A percentile compares a stretch with the other conserved stretches of the same genome.
These are phyloP conservation scores for Manis javanica DNA, from an alignment of 2,797 vertebrate species.

Conservation along the genomic window DNA sequence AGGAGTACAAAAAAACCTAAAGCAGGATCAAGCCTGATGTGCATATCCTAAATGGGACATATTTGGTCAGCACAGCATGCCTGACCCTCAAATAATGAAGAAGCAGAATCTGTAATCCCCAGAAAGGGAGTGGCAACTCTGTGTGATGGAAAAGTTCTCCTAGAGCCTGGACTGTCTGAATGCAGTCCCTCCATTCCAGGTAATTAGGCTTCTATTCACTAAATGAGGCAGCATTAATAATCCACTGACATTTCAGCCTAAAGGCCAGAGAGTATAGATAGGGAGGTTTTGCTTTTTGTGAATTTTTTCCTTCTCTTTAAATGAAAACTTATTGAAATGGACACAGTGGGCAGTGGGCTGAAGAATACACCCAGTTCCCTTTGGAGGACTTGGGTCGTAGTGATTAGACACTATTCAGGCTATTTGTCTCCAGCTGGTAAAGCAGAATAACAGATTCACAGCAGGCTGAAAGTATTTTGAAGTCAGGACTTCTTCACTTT, in stretches of 20 bases:
- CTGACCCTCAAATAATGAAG: neutral
- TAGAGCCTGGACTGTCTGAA: neutral
- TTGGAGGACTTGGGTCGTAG: neutral
- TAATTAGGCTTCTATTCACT: conserved; percentile 60
- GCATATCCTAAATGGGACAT: neutral
- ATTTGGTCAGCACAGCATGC: neutral
- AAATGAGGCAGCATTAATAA: conserved; percentile 36
- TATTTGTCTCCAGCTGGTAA: neutral
- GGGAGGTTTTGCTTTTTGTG: neutral
- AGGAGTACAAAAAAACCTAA: neutral
- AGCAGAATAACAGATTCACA: neutral
- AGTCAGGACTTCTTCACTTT: neutral
- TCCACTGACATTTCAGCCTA: conserved; percentile 24
- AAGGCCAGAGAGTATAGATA: neutral
- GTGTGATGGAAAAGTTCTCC: neutral
- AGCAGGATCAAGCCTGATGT: neutral
- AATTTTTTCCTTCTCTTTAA: neutral
- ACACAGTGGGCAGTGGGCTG: neutral
- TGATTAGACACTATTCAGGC: neutral
- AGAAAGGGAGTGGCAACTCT: neutral
- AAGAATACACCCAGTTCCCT: neutral
- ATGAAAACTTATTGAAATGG: conserved; percentile 23
- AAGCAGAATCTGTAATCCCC: neutral
- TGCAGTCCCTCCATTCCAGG: neutral
- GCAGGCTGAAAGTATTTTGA: neutral